phyloP scores from a whole-genome alignment of 2,797 vertebrate genomes.

The Hypotaenidia okinawae region DNA sequence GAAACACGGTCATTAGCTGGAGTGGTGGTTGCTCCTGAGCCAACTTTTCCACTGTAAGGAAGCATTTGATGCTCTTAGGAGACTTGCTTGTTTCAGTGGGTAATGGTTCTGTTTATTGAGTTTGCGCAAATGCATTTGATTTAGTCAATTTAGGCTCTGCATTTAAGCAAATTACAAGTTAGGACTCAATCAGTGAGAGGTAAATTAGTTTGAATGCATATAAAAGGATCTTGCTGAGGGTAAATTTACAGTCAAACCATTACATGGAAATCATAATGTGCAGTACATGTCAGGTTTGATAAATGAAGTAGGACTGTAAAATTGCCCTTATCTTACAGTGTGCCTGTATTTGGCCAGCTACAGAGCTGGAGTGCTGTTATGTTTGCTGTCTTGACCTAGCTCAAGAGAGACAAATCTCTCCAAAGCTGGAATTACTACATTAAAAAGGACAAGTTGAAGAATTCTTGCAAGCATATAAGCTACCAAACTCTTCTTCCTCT shows the following conservation, averaged over 20 bases:
- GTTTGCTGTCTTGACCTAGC: neutral
- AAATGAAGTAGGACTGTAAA: constrained; percentile 50
- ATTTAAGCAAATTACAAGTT: constrained; percentile 70
- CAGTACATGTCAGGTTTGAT: constrained; percentile 34
- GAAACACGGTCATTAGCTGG: neutral
- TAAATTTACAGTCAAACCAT: constrained; percentile 59
- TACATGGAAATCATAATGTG: constrained; percentile 41
- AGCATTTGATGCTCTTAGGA: constrained; percentile 47
- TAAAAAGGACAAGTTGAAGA: neutral
- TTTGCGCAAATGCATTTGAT: constrained; percentile 64
- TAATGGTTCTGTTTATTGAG: constrained; percentile 65
- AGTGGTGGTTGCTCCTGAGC: constrained; percentile 37
- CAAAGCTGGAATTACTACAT: neutral
- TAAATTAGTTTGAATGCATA: constrained; percentile 53
- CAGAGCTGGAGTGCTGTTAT: neutral
- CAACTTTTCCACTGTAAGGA: neutral
- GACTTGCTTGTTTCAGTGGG: constrained; percentile 30
- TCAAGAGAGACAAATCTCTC: neutral
- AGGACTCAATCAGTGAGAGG: constrained; percentile 49
- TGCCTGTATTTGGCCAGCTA: constrained; percentile 11
- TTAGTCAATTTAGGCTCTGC: constrained; percentile 59
- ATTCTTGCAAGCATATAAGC: neutral
- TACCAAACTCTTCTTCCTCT: neutral
- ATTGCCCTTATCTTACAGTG: constrained; percentile 19
- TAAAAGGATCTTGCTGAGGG: constrained; percentile 57